These are phyloP conservation scores for Capra hircus DNA, from an alignment of 2,113 vertebrate species.

Conservation along the genomic window DNA sequence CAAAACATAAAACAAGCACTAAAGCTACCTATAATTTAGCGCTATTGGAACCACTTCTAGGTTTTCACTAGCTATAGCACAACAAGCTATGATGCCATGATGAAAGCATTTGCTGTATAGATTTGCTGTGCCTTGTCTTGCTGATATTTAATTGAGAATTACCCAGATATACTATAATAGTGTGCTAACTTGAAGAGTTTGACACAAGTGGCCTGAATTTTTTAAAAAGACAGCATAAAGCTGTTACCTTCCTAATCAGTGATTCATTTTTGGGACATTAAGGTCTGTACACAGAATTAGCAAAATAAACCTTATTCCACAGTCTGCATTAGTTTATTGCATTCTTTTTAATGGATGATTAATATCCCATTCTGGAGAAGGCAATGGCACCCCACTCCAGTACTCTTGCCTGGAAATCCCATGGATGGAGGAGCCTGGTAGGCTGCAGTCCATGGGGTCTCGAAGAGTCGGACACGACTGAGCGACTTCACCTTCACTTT, in stretches of 20 bases:
- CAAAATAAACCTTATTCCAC: neutral
- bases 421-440: too few relatives aligned
- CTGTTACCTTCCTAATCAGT: neutral
- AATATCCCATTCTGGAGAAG: too few relatives aligned
- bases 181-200: neutral
- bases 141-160: neutral
- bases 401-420: too few relatives aligned
- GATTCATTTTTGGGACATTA: neutral
- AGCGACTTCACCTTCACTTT: too few relatives aligned
- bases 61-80: neutral
- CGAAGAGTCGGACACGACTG: too few relatives aligned
- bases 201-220: neutral
- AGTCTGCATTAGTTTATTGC: neutral
- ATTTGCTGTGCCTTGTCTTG: neutral
- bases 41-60: neutral
- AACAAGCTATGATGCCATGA: neutral
- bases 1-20: neutral
- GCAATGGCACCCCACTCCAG: too few relatives aligned
- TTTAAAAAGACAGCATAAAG: neutral
- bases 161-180: neutral
- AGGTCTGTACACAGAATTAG: neutral
- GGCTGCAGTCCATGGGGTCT: too few relatives aligned
- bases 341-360: too few relatives aligned
- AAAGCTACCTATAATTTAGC: neutral
- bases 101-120: slow-evolving; percentile 20